Conservation (phyloP, 1,140 invertebrate genomes). For the Lamellibrachia luymesi region DNA sequence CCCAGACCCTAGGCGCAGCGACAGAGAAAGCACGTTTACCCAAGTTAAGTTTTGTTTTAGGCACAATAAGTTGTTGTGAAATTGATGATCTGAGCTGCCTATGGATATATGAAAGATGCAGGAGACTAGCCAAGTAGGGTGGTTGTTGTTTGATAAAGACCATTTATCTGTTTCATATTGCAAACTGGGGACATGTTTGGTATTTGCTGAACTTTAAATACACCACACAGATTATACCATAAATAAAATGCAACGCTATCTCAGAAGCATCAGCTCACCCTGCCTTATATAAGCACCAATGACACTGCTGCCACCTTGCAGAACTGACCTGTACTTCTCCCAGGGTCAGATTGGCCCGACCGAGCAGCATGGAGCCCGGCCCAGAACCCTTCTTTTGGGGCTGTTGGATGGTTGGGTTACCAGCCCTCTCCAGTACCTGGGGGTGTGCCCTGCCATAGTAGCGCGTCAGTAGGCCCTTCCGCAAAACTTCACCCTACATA, state of each 20-base stretch:
- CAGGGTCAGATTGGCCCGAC: constrained; percentile 4
- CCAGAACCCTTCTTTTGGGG: background rate
- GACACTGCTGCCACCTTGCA: background rate
- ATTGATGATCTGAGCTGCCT: too few species aligned
- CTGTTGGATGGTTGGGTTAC: too few species aligned
- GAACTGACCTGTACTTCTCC: constrained; percentile 13
- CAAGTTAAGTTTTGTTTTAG: too few species aligned
- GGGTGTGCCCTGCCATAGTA: constrained; percentile 10
- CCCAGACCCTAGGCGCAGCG: too few species aligned
- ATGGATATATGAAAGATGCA: too few species aligned
- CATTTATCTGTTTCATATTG: too few species aligned
- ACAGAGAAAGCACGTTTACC: too few species aligned
- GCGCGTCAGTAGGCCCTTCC: constrained; percentile 8
- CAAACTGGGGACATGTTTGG: too few species aligned
- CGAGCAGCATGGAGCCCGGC: background rate
- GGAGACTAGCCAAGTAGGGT: too few species aligned
- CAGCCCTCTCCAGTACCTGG: background rate
- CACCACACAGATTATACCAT: background rate
- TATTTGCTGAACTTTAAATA: too few species aligned
- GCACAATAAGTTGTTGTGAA: too few species aligned
- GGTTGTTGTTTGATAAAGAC: too few species aligned
- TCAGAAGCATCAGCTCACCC: background rate
- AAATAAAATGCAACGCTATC: background rate
- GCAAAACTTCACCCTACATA: constrained; percentile 1
- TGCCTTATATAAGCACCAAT: background rate